Evolutionary conservation across 2,888 invertebrate genomes (phyloP).

Genomic region (Nomada hirtipes): DNA sequence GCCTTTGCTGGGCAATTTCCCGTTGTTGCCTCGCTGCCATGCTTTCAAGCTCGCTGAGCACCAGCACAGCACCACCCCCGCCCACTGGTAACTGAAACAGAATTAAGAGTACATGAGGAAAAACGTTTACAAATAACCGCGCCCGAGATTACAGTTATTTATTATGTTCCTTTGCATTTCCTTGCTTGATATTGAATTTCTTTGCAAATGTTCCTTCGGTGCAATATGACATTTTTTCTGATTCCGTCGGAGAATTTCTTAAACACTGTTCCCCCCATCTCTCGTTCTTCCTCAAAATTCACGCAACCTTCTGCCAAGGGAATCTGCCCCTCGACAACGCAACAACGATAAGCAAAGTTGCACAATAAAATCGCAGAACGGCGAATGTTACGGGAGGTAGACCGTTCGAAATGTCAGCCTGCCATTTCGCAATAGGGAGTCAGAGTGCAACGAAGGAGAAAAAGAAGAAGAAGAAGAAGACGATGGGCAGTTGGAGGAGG

Average conservation of each 20-base stretch:
- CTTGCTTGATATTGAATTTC: background rate
- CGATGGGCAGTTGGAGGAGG: background rate
- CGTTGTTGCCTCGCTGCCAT: constrained; percentile 99
- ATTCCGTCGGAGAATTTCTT: background rate
- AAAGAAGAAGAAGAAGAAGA: background rate
- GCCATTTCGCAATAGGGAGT: constrained; percentile 44
- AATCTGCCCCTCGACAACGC: constrained; percentile 2
- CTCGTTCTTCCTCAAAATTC: background rate
- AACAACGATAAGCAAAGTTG: constrained; percentile 31
- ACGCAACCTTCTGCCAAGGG: background rate
- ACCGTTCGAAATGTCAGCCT: constrained; percentile 48
- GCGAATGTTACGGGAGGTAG: constrained; percentile 29
- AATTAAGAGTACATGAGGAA: constrained; percentile 52
- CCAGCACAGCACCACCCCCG: constrained; percentile 94
- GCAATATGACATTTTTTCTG: too few species aligned
- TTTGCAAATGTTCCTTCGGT: constrained; percentile 4
- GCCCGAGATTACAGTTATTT: background rate
- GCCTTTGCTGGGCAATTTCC: constrained; percentile 96
- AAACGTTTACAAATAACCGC: constrained; percentile 15
- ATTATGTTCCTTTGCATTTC: background rate
- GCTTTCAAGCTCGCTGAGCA: constrained; percentile 97
- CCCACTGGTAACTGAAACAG: constrained; percentile 90
- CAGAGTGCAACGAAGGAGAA: background rate
- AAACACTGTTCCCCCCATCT: background rate
- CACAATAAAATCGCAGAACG: constrained; percentile 24